Base-by-base conservation (phyloP, 2,888 invertebrate species). In the Cataglyphis rosenhaueri region DNA sequence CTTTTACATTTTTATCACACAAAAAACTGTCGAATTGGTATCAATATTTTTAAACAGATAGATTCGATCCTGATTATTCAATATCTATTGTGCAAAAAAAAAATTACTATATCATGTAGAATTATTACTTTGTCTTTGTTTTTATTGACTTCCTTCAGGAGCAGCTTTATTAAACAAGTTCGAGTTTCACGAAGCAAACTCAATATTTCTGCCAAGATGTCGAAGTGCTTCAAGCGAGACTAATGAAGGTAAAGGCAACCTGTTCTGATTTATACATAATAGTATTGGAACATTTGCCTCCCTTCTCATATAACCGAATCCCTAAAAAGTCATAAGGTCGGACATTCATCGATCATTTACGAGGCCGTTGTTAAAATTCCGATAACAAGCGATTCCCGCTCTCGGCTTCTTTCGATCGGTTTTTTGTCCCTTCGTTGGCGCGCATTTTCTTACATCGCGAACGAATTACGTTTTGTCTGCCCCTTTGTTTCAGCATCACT, bases 341-440 rank as follows among this genome's bases (percentile, higher is more conserved):
- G 65, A 64, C 25, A n/a, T 61, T 57, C 73, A 81, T 81, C 83
- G 73, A 73, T 64, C 66, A 73, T 65, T 64, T 73, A 55, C 82
- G 61, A 70, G 75, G 81, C 83, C 76, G 87, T 88, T 88, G 87
- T 89, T 89, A 89, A 89, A 89, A 89, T 89, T 89, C 89, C 88
- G 82, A 83, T 85, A 90, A 89, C 89, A 78, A 70, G 83, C 82
- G 75, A 84, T 78, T 52, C 65, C 38, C 65, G 59, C 74, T 52
- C 29, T 18, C 32, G 10, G 10, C 15, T 73, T 73, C 81, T 68
- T 55, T 81, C 21, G 18, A 18, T n/a, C 52, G 70, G 29, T 32
- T 41, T 66, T 81, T 18, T 65, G 55, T 66, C 1, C 35, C 2
- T 38, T 29, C 35, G 25, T 21, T 6, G 25, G 35, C 84, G 59